Conservation (phyloP, 2,113 vertebrate genomes). For the Pteruthius melanotis region DNA sequence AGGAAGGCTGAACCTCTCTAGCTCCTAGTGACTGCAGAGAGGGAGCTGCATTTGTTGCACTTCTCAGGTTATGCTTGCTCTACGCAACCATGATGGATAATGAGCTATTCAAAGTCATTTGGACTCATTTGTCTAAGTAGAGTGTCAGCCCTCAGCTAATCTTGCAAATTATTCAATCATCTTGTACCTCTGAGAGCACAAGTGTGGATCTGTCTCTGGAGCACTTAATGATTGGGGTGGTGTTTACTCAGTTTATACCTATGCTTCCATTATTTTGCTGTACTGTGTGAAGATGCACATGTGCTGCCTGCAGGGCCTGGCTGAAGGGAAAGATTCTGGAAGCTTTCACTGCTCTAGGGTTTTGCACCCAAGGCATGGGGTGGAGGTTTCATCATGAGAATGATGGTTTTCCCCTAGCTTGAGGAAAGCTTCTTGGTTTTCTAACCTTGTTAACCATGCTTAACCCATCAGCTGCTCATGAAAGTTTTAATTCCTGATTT, state of each 20-base stretch:
- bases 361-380: background rate
- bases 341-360: fast-evolving
- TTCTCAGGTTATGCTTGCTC: background rate
- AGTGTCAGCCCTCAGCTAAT: background rate
- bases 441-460: background rate
- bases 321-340: background rate
- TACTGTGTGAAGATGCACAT: background rate
- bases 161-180: background rate
- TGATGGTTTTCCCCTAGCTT: background rate
- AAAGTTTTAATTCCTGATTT: background rate
- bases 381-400: background rate
- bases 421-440: background rate
- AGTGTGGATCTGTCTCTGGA: background rate
- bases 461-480: background rate
- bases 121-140: background rate
- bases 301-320: background rate
- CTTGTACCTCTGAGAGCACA: background rate
- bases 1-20: background rate
- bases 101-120: conserved; percentile 28
- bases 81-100: background rate
- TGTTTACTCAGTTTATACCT: background rate
- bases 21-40: background rate
- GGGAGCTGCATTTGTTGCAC: background rate
- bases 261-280: background rate
- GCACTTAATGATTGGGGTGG: background rate